Evolutionary conservation across 2,797 vertebrate genomes (phyloP), one percentile per base, ranked within the genome.

Genomic region (Pristis pectinata): DNA sequence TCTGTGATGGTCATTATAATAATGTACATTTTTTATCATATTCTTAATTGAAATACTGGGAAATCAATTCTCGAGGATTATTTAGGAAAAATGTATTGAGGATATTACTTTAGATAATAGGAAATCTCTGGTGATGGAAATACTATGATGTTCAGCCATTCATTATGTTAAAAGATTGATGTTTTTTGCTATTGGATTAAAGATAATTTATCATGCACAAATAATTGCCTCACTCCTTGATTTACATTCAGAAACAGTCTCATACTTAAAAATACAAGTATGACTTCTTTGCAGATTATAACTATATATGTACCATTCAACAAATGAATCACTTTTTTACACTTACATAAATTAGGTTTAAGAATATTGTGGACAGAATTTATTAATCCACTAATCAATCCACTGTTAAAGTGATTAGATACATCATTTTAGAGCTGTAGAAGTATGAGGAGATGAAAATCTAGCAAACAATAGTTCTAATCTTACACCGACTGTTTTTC

Each of bases 51-150:
- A 91, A 91, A 61, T 41, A 91, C 59, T 4, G 7, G 61, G 87
- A 91, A 64, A 67, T 19, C n/a, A 67, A 24, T 61, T 91, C 61
- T 1, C 41, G 34, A 37, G 87, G 87, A 61, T 89, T 64, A 41
- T 41, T 41, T 37, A 64, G 19, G 37, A 61, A 91, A 91, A 91
- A 91, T 61, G 22, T 15, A 17, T 59, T 87, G 53, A 41, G 59
- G 59, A 91, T 87, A 41, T 91, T 64, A 89, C n/a, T 91, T 67
- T 91, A 89, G 56, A 61, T 89, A n/a, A 61, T 89, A 9, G 59
- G n/a, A 91, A 91, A 41, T 87, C 67, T n/a, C 7, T 67, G 87
- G 87, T 91, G 85, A 91, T 91, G 87, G 87, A 91, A 91, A 67
- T 17, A 61, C 82, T 85, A 34, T 10, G 19, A 67, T 41, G n/a